Conservation (phyloP, 2,113 vertebrate species). For the Pseudorhombus dupliciocellatus region DNA sequence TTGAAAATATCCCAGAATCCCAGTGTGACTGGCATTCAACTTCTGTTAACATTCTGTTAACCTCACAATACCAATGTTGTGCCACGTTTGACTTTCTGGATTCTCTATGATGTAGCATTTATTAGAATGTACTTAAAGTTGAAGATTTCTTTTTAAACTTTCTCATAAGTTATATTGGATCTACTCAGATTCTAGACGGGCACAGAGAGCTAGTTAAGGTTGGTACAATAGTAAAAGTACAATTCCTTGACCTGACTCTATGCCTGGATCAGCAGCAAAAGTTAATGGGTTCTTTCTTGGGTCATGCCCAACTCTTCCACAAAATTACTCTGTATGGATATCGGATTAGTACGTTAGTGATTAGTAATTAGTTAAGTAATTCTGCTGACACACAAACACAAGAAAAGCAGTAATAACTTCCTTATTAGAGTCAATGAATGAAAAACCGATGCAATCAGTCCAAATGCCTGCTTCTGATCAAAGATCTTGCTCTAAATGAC, state of each 20-base stretch:
- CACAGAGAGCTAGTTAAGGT: neutral
- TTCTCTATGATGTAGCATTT: too few species aligned
- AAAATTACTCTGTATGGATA: neutral
- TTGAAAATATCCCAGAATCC: neutral
- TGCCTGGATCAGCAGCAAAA: too few species aligned
- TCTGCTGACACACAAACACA: neutral
- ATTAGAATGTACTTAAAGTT: neutral
- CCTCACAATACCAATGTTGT: neutral
- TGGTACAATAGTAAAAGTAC: too few species aligned
- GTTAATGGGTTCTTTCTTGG: neutral
- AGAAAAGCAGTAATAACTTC: too few species aligned
- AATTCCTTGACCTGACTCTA: too few species aligned
- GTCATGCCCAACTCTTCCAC: neutral
- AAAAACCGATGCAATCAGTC: neutral
- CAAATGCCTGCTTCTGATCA: neutral
- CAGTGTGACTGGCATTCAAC: too few species aligned
- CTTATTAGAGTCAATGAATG: neutral
- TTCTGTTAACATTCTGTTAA: neutral
- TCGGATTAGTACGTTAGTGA: neutral
- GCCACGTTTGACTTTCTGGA: neutral
- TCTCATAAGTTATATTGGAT: neutral
- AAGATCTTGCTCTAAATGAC: slow-evolving; percentile 2
- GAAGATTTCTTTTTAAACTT: neutral
- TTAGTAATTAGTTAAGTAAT: too few species aligned
- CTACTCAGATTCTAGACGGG: neutral